Base-by-base conservation (phyloP, 2,888 invertebrate species). In the Tetramorium bicarinatum region DNA sequence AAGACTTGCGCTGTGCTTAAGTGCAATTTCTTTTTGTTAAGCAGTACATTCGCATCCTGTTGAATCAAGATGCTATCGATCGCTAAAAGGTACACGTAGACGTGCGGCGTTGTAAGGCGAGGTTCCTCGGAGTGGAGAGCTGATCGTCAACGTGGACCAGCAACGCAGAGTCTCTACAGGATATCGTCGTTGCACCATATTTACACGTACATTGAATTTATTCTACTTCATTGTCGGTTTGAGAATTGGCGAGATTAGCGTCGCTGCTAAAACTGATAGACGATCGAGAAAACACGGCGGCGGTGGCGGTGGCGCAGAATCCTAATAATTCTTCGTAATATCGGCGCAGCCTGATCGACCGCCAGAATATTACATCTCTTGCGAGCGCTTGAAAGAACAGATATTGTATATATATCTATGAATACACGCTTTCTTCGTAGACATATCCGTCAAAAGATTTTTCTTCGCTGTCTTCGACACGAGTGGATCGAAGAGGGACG, bases 181-280 rank as follows among this genome's bases (percentile, higher is more conserved):
- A 61, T 72, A 47, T 80, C 79, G n/a, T 72, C 74, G 74, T 77
- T 77, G 77, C 77, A 77, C 15, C 29, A 29, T 69, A 77, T 59
- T 56, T 71, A 52, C 34, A 52, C 15, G 13, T 79, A 80, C 47
- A 25, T 80, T 38, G 38, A 56, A 18, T 59, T 72, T 72, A 80
- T 38, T 25, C 38, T 72, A 59, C 25, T 80, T 80, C 74, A 72
- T 72, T 80, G 79, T 80, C 47, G 59, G 13, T 54, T 34, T 41
- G 67, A 44, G 54, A 54, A 59, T 59, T 59, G 41, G 59, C 72
- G 38, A 59, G 29, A 34, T 29, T 59, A 47, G 29, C 7, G 59
- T 59, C 47, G 47, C 41, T 47, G 44, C 34, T 44, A 25, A 79
- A 47, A 79, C 34, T 56, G 44, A 29, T 34, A 59, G 41, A 25